These are phyloP conservation scores for Theropithecus gelada DNA, from an alignment of 2,113 vertebrate species.

Conservation along the genomic window DNA sequence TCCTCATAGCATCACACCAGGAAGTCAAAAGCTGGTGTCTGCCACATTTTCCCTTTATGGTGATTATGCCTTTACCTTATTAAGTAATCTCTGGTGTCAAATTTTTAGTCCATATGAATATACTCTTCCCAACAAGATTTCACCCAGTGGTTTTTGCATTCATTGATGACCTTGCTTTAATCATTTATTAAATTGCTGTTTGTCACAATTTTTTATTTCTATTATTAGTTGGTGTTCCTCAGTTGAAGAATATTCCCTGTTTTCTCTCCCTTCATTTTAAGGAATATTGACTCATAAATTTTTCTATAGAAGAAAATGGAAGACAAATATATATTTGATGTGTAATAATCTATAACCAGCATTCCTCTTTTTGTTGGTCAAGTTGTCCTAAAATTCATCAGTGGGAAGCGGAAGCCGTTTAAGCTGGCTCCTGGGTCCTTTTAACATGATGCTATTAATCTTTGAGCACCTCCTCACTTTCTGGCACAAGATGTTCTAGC, in stretches of 20 bases:
- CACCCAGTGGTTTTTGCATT: neutral
- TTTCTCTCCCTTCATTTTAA: neutral
- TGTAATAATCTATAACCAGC: neutral
- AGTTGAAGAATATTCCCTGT: neutral
- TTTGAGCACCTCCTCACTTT: neutral
- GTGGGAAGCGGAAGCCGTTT: neutral
- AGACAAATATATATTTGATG: neutral
- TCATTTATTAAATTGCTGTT: neutral
- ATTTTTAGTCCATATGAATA: neutral
- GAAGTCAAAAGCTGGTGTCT: neutral
- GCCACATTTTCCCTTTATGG: neutral
- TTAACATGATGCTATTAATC: neutral
- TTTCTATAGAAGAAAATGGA: slow-evolving; percentile 2
- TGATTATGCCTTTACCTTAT: neutral
- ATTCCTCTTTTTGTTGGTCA: neutral
- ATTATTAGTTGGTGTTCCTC: neutral
- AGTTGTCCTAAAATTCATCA: neutral
- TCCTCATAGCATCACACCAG: neutral
- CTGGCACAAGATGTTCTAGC: neutral
- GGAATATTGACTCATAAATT: neutral
- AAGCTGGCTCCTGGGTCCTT: neutral
- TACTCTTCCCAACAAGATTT: neutral
- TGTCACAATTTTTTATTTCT: neutral
- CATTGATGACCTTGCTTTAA: neutral
- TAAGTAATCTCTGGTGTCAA: neutral